Evolutionary conservation across 2,888 invertebrate species (phyloP), one percentile per base, ranked within the genome.

Genomic region (Caenorhabditis sulstoni): DNA sequence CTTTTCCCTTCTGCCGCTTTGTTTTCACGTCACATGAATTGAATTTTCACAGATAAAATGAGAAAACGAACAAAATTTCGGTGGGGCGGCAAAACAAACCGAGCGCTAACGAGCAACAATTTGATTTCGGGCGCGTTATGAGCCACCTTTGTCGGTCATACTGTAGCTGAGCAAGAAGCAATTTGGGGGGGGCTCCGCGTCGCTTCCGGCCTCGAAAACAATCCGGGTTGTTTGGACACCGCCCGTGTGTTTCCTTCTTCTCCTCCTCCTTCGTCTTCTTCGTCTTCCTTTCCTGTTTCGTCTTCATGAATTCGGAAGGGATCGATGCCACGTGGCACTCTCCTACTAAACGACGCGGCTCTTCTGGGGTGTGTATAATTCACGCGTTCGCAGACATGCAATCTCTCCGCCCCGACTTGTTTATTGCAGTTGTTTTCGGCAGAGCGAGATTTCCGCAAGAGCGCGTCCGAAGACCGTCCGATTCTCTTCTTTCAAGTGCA

Each of bases 371-470:
- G 29, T 71, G 55, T 71, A 47, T 71, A 71, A 64, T 64, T 71
- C 62, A 71, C 61, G 45, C 62, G 53, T 64, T 71, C 71, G 39
- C 39, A 55, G 71, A 64, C 62, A 71, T 71, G 71, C 71, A 71
- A 64, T 70, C 57, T 16, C 49, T 52, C 45, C n/a, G n/a, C 29
- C 39, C 23, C 50, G 29, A 23, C 23, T 55, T 61, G 57, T 41
- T 44, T 45, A 5, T 29, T 62, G 37, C 57, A 55, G 61, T 71
- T 71, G 61, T 70, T 70, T 70, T 70, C 53, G 12, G 41, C 2
- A 11, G 14, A 14, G 16, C 22, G 47, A 47, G 61, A 62, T 59
- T 57, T 67, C 67, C 18, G 45, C 3, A 37, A 39, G 20, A 58
- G 23, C 22, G 22, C 20, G 47, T 12, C 9, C 23, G 29, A 29